These are phyloP conservation scores for Cyclophora punctaria DNA, from an alignment of 2,888 invertebrate species.

Conservation along the genomic window DNA sequence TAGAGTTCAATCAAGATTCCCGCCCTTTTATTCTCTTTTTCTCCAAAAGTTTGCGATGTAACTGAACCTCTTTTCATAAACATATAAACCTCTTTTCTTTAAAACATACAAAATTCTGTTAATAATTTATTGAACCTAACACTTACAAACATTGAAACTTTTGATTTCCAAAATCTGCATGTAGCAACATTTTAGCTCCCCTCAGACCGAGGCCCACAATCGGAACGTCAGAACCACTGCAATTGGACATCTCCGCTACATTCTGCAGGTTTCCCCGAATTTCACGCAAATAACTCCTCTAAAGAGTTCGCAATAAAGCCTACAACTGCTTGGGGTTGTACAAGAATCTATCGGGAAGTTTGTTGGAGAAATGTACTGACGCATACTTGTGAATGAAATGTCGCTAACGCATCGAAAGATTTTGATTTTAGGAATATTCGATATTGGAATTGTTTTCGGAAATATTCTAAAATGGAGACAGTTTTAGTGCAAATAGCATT, in stretches of 20 bases:
- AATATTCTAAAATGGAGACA: too few relatives aligned
- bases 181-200: conserved; percentile 29
- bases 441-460: not conserved
- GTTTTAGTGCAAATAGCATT: too few relatives aligned
- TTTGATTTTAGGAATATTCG: conserved; percentile 16
- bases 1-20: too few relatives aligned
- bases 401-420: conserved; percentile 1
- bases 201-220: conserved; percentile 23
- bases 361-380: conserved; percentile 24
- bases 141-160: too few relatives aligned
- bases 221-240: conserved; percentile 36
- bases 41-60: too few relatives aligned
- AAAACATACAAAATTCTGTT: too few relatives aligned
- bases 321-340: not conserved
- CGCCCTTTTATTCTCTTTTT: too few relatives aligned
- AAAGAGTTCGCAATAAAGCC: not conserved
- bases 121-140: too few relatives aligned
- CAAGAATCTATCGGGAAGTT: conserved; percentile 16
- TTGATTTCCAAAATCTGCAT: not conserved
- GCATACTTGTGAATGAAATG: conserved; percentile 24
- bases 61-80: too few relatives aligned
- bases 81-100: too few relatives aligned
- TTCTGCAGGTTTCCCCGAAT: conserved; percentile 37
- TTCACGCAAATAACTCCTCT: conserved; percentile 7
- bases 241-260: conserved; percentile 44